A percentile compares a stretch with the other conserved stretches of the same genome.
These are phyloP conservation scores for Vireo altiloquus DNA, from an alignment of 2,113 vertebrate genomes.

Conservation along the genomic window DNA sequence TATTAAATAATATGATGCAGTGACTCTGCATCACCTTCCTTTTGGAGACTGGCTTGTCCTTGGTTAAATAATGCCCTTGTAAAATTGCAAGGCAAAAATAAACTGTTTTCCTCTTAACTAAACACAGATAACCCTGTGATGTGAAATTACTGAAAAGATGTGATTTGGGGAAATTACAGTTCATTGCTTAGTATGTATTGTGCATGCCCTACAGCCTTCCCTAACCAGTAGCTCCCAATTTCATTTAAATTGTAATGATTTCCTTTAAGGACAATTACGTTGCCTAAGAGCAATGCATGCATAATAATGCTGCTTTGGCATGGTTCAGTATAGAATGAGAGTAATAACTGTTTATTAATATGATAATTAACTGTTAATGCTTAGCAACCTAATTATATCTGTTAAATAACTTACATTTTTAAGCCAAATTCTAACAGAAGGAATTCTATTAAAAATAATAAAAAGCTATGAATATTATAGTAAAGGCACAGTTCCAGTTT, in stretches of 20 bases:
- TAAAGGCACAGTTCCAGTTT: conserved; percentile 31
- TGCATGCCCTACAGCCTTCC: conserved; percentile 72
- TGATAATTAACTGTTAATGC: conserved; percentile 81
- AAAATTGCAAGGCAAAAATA: conserved; percentile 62
- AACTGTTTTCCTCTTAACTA: conserved; percentile 71
- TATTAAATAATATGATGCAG: conserved; percentile 58
- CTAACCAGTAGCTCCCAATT: conserved; percentile 78
- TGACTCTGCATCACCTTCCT: conserved; percentile 39
- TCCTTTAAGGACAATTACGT: conserved; percentile 79
- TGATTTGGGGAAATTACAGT: conserved; percentile 76
- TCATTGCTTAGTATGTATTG: conserved; percentile 73
- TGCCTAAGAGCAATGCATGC: conserved; percentile 71
- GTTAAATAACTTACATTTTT: conserved; percentile 74
- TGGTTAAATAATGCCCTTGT: conserved; percentile 64
- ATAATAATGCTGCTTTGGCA: conserved; percentile 70
- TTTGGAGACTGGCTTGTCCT: conserved; percentile 49
- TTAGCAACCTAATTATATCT: conserved; percentile 75
- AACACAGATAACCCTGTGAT: conserved; percentile 70
- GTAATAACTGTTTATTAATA: conserved; percentile 82
- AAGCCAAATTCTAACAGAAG: conserved; percentile 62
- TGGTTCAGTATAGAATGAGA: conserved; percentile 50
- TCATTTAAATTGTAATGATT: conserved; percentile 83
- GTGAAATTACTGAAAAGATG: conserved; percentile 71
- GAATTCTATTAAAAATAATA: conserved; percentile 68
- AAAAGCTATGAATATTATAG: conserved; percentile 64